Base-by-base conservation (phyloP, 2,888 invertebrate species). In the Caenorhabditis uteleia region DNA sequence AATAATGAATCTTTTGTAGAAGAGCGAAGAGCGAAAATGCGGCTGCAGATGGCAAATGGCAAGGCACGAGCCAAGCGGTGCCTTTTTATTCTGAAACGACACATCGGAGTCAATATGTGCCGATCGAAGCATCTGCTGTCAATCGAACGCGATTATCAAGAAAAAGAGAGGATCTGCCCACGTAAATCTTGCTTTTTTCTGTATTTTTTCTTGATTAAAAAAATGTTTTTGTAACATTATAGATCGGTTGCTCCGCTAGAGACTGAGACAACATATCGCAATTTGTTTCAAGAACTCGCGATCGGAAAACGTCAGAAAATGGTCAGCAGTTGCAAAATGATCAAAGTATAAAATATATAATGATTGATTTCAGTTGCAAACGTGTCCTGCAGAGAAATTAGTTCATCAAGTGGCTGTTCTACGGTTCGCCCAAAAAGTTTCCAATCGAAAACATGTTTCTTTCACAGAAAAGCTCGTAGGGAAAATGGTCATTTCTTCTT, bases 81-180 rank as follows among this genome's bases (percentile, higher is more conserved):
- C 59, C 59, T 3, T 66, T 66, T 48, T 66, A 51, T 53, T 55
- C 59, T 16, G 66, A 66, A 45, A 66, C 66, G 21, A 66, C 66
- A 5, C 46, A 66, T 36, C 46, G 56, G 2, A 66, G 66, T 36
- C 47, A 55, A 51, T 66, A 58, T 33, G 50, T 56, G n/a, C 55
- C 59, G 20, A 42, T 50, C 26, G 59, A 66, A 29, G 21, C 14
- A 36, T 33, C 47, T 25, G 16, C 56, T 3, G 46, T 64, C 7
- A 34, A 44, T 8, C 38, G 57, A 27, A 54, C 53, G 23, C 56
- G 47, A 29, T 49, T 64, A 18, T 64, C 57, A 12, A 53, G 47
- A 49, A 46, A 36, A 34, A 45, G 45, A 16, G 29, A 49, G 4
- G 42, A 23, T 21, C 42, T 42, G 31, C 57, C 53, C 14, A 47